Evolutionary conservation across 2,113 vertebrate species (phyloP).

Genomic region (Seriola dumerili): DNA sequence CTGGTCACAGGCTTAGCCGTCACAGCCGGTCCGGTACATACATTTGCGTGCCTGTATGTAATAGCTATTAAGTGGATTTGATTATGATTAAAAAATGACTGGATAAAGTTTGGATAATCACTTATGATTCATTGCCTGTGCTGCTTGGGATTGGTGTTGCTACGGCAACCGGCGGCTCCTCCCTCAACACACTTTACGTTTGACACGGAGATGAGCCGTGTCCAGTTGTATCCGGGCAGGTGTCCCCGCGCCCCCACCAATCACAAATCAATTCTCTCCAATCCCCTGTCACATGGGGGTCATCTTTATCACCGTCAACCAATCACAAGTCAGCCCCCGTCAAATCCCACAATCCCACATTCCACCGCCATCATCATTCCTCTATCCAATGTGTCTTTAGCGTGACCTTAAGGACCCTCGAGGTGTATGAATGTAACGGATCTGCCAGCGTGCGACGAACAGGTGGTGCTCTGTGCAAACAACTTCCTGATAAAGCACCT

Average conservation of each 20-base stretch:
- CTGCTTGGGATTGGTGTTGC: slow-evolving; percentile 60
- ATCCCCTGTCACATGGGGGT: slow-evolving; percentile 63
- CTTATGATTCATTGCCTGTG: slow-evolving; percentile 62
- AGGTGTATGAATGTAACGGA: not conserved
- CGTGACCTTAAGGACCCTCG: slow-evolving; percentile 54
- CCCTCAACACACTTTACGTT: slow-evolving; percentile 53
- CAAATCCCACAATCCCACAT: slow-evolving; percentile 66
- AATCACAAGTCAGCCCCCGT: slow-evolving; percentile 65
- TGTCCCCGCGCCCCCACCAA: slow-evolving; percentile 29
- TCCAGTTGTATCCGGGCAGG: slow-evolving; percentile 40
- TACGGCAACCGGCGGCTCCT: slow-evolving; percentile 42
- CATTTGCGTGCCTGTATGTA: slow-evolving; percentile 8
- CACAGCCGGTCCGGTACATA: slow-evolving; percentile 17
- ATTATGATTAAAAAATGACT: slow-evolving; percentile 46
- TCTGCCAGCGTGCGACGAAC: not conserved
- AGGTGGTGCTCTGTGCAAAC: not conserved
- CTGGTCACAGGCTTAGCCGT: slow-evolving; percentile 27
- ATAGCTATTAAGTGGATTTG: slow-evolving; percentile 53
- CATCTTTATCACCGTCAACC: slow-evolving; percentile 53
- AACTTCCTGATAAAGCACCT: not conserved
- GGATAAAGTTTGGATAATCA: slow-evolving; percentile 70
- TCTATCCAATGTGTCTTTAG: slow-evolving; percentile 33
- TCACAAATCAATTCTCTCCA: slow-evolving; percentile 65
- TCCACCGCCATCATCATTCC: slow-evolving; percentile 57
- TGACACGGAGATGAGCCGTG: slow-evolving; percentile 24